Evolutionary conservation across 2,797 vertebrate species (phyloP), one percentile per base, ranked within the genome.

Genomic region (Malurus splendens): DNA sequence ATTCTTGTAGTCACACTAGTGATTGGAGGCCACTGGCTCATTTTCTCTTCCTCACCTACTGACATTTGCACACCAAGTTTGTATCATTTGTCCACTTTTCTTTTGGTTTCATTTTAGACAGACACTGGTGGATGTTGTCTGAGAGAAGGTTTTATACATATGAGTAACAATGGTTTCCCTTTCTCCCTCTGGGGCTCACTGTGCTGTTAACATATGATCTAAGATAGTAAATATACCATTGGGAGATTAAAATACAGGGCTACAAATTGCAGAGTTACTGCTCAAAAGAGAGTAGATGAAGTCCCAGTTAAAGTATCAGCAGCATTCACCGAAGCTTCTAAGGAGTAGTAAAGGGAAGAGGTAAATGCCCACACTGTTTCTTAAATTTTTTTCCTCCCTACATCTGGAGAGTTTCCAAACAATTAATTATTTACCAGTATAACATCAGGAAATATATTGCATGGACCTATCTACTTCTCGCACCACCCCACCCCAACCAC

Each of bases 1-100:
- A 94, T 95, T 94, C 93, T 92, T 59, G 65, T 91, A 96, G 92
- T 85, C 83, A 81, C 55, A 78, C 86, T 60, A 95, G 62, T 86
- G 85, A 90, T 45, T 88, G 79, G 81, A 10, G 36, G 48, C 81
- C 87, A 84, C 83, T 84, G 54, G 82, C 82, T 90, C 32, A 61
- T 66, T 93, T 94, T 83, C 39, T 59, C 48, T 89, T 92, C 82
- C 64, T 84, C 65, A 89, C 54, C 64, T 48, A 81, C 70, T 84
- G 66, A 85, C 70, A 94, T 95, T 94, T 89, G 83, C 54, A 89
- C 60, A 55, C 38, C 17, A n/a, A 60, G 39, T 80, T 84, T 91
- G 72, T 79, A 72, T 83, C 76, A 87, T 89, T 92, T 96, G 73
- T 90, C 90, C 90, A 89, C 44, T 88, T 87, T 86, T 89, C 77